Base-by-base conservation (phyloP, 2,113 vertebrate species). In the Oreamnos americanus region DNA sequence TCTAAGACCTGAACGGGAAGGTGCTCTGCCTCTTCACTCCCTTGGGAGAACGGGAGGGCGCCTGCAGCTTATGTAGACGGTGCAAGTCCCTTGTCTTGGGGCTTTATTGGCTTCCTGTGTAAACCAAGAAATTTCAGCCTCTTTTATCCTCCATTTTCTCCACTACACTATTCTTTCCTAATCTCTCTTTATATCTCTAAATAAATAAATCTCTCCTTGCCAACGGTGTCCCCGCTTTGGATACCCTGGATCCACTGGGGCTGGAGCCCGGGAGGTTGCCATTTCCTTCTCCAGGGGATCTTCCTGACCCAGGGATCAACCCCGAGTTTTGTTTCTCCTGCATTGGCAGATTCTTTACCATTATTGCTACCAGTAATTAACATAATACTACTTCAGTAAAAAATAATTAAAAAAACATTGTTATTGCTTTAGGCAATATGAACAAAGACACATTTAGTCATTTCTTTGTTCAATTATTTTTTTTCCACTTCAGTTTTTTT, bases 181-280 rank as follows among this genome's bases (percentile, higher is more conserved):
- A 57, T 57, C 55, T 25, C 23, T 57, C 55, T 25, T 25, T 57
- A 25, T 57, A 25, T 57, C 23, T 57, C 55, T 57, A 57, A 57
- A 57, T 57, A 25, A 57, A 57, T 25, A 57, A 57, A 57, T 57
- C 23, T 57, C 55, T 57, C 55, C 55, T 57, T 57, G 55, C 23
- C 0, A 1, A 57, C 9, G 1, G 23, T 4, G 2, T 25, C 55
- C 55, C 25, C 0, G 0, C 55, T 57, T 57, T 25, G 9, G 51
- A 57, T 25, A 57, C 23, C 23, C 23, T 57, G 55, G 23, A 57
- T 57, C 55, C 23, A 57, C 23, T 0, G 9, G 55, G 23, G 9
- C 55, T 57, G 55, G 55, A 57, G 23, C 55, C 23, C 1, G 1
- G 55, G 23, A 25, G 2, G 33, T 67, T 67, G 64, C 8, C 64